phyloP scores from a whole-genome alignment of 1,140 invertebrate species.

The Zaprionus tsacasi region DNA sequence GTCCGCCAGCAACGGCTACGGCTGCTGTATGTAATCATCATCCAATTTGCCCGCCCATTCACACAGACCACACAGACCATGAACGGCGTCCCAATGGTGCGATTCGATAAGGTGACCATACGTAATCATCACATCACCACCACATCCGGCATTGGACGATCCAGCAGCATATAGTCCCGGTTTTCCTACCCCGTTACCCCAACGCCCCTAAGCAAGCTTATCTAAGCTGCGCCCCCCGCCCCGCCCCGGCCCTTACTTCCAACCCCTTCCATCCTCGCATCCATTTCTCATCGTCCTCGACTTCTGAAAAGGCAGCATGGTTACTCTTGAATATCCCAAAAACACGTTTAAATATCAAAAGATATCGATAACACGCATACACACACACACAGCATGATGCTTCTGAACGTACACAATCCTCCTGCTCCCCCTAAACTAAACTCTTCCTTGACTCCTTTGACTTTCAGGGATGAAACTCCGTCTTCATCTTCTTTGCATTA shows the following conservation, averaged over 20 bases:
- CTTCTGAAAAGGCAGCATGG: background rate
- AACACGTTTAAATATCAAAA: background rate
- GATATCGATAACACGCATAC: background rate
- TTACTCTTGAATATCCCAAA: background rate
- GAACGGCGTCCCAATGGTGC: constrained; percentile 62
- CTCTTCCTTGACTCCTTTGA: background rate
- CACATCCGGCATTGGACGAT: constrained; percentile 76
- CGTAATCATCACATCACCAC: constrained; percentile 76
- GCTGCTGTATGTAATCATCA: constrained; percentile 57
- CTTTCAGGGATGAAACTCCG: background rate
- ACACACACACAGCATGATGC: background rate
- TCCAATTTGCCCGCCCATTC: constrained; percentile 53
- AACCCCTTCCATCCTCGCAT: background rate
- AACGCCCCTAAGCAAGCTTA: background rate
- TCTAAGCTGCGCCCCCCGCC: background rate
- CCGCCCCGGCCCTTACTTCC: no score
- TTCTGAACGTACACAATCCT: background rate
- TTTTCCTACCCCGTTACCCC: background rate
- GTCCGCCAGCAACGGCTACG: constrained; percentile 60
- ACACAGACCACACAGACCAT: constrained; percentile 47
- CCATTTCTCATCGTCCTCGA: background rate
- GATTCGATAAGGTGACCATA: constrained; percentile 67
- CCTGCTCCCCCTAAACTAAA: background rate
- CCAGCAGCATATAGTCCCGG: constrained; percentile 71
- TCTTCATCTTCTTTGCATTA: background rate